phyloP scores from a whole-genome alignment of 2,113 vertebrate genomes.

The Glaucidium brasilianum region DNA sequence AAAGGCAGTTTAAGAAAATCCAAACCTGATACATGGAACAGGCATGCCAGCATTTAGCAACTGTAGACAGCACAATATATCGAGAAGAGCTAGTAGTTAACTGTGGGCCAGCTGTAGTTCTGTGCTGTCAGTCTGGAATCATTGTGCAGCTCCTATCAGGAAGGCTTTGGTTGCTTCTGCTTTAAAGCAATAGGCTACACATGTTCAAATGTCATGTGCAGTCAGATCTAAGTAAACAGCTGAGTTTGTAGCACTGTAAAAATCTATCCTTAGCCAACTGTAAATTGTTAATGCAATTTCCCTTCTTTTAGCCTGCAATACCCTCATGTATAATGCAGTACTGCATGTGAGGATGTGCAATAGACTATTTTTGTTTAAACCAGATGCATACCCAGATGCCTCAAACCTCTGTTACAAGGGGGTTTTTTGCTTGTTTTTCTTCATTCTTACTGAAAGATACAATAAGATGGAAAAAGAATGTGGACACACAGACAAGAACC shows the following conservation, averaged over 20 bases:
- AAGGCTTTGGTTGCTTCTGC: constrained; percentile 14
- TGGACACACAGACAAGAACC: background rate
- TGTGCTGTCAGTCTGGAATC: background rate
- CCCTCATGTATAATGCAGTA: constrained; percentile 64
- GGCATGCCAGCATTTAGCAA: background rate
- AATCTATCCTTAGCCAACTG: constrained; percentile 30
- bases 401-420: constrained; percentile 41
- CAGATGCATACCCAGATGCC: constrained; percentile 56
- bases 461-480: background rate
- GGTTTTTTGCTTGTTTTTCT: background rate
- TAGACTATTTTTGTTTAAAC: constrained; percentile 58
- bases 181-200: constrained; percentile 21
- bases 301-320: constrained; percentile 28
- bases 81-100: background rate
- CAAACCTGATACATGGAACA: background rate
- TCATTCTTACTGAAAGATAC: background rate
- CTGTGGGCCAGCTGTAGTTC: background rate
- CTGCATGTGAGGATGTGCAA: constrained; percentile 32
- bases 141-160: background rate
- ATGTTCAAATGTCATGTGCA: constrained; percentile 36
- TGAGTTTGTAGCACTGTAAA: constrained; percentile 20
- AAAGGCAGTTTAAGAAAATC: background rate
- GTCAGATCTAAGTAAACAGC: constrained; percentile 37
- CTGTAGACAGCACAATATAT: background rate
- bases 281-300: constrained; percentile 54